phyloP scores from a whole-genome alignment of 1,140 invertebrate species.

The Sitophilus oryzae region DNA sequence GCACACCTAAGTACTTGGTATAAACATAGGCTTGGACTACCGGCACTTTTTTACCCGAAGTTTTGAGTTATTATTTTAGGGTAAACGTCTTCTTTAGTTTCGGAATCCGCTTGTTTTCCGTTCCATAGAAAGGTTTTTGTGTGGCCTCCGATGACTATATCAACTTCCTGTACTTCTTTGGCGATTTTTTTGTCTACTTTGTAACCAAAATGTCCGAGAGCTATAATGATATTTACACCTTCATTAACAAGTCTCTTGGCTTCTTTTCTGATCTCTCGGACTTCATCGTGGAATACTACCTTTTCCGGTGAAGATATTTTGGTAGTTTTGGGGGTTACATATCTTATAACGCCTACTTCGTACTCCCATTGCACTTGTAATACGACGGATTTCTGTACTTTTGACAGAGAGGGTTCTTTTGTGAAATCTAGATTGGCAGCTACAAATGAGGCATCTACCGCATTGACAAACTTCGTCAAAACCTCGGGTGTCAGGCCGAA shows the following conservation, averaged over 20 bases:
- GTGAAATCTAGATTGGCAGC: slow-evolving; percentile 70
- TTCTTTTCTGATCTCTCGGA: slow-evolving; percentile 62
- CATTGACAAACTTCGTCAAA: slow-evolving; percentile 70
- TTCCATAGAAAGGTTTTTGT: slow-evolving; percentile 85
- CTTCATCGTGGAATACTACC: slow-evolving; percentile 70
- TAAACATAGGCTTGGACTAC: slow-evolving; percentile 89
- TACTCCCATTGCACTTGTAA: slow-evolving; percentile 55
- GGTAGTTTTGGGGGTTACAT: slow-evolving; percentile 78
- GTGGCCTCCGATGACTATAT: slow-evolving; percentile 76
- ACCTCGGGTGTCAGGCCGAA: slow-evolving; percentile 77
- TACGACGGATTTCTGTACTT: slow-evolving; percentile 59
- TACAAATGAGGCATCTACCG: slow-evolving; percentile 64
- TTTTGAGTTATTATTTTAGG: slow-evolving; percentile 66
- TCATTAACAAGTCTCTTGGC: slow-evolving; percentile 55
- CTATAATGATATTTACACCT: slow-evolving; percentile 81
- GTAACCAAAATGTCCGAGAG: slow-evolving; percentile 79
- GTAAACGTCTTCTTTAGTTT: slow-evolving; percentile 66
- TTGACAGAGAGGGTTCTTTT: slow-evolving; percentile 56
- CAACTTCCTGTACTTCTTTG: slow-evolving; percentile 67
- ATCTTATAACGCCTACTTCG: slow-evolving; percentile 81
- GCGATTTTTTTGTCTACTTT: slow-evolving; percentile 72
- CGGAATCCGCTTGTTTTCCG: slow-evolving; percentile 58
- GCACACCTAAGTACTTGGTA: slow-evolving; percentile 83
- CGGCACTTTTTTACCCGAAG: slow-evolving; percentile 64
- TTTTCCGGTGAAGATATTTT: slow-evolving; percentile 52